Conservation (phyloP, 2,113 vertebrate species). For the Psilopsiagon aurifrons region DNA sequence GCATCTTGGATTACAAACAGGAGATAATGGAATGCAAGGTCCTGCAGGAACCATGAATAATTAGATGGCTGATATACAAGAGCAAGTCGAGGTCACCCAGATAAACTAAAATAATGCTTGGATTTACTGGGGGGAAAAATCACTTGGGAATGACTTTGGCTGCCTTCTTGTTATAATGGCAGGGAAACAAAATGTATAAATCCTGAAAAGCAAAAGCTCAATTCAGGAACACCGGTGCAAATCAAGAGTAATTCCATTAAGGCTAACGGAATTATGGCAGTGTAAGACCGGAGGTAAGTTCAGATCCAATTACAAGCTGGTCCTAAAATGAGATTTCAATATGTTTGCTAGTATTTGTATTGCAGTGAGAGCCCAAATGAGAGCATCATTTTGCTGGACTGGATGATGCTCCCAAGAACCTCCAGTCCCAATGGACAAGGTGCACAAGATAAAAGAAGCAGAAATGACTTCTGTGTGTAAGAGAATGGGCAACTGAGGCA, state of each 20-base stretch:
- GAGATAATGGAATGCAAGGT: slow-evolving; percentile 41
- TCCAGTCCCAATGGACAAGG: background rate
- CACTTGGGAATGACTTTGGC: slow-evolving; percentile 2
- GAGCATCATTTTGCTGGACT: background rate
- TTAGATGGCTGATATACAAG: slow-evolving; percentile 55
- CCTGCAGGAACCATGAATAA: slow-evolving; percentile 47
- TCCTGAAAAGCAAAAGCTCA: slow-evolving; percentile 62
- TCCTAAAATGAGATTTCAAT: slow-evolving; percentile 37
- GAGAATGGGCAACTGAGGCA: background rate
- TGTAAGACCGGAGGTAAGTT: slow-evolving; percentile 34
- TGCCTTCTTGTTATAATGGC: slow-evolving; percentile 2
- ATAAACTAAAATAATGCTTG: slow-evolving; percentile 49
- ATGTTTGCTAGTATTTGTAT: slow-evolving; percentile 36
- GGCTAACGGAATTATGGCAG: slow-evolving; percentile 52
- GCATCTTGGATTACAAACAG: slow-evolving; percentile 47
- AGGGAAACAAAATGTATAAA: slow-evolving; percentile 41
- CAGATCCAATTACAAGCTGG: slow-evolving; percentile 43
- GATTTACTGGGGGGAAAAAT: background rate
- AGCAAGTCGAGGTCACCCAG: slow-evolving; percentile 57
- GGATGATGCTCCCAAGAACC: background rate
- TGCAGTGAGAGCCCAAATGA: background rate
- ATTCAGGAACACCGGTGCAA: background rate
- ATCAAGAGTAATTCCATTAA: slow-evolving; percentile 56
- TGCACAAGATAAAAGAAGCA: background rate
- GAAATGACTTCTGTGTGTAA: background rate